Evolutionary conservation across 1,140 invertebrate species (phyloP), one percentile per base, ranked within the genome.

Genomic region (Chymomyza costata): DNA sequence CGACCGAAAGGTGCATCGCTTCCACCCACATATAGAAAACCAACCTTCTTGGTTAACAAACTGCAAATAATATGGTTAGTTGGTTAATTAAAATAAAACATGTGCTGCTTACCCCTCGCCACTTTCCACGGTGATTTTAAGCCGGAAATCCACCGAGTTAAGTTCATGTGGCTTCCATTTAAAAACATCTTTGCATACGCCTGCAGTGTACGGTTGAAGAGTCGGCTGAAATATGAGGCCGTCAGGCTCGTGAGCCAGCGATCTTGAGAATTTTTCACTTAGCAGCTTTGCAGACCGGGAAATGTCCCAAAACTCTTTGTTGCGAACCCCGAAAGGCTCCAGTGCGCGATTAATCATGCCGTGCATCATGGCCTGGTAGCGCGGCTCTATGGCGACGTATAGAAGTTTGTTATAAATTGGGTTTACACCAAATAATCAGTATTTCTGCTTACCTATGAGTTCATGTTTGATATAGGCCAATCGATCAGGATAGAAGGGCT

Each of bases 161-260:
- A 96, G 88, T 25, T 92, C 89, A 2, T 91, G 88, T 0, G 98
- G 98, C 87, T 99, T 99, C 98, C 98, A 99, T 86, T 99, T 99
- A 1, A 99, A 86, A 0, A 98, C 94, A 34, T 92, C 89, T n/a
- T 88, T 84, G 83, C 93, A 97, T 7, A 89, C 87, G 1, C 98
- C 98, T 21, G 92, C 76, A n/a, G 88, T 86, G 84, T 99, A 99
- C 0, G 92, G 90, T 90, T 96, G 86, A 13, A 90, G 89, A 0
- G 92, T 89, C 1, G 98, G 98, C 85, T 99, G 98, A 85, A 99
- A 99, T 69, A 99, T 97, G 0, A 99, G 88, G 35, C 98, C 98
- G 86, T 99, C 98, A 0, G 97, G 96, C 86, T 99, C 96, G 82
- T 99, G 98, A 14, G 90, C 88, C 1, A 99, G 86, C 39, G 92